Conservation (phyloP, 2,888 invertebrate species). For the Arge pagana region DNA sequence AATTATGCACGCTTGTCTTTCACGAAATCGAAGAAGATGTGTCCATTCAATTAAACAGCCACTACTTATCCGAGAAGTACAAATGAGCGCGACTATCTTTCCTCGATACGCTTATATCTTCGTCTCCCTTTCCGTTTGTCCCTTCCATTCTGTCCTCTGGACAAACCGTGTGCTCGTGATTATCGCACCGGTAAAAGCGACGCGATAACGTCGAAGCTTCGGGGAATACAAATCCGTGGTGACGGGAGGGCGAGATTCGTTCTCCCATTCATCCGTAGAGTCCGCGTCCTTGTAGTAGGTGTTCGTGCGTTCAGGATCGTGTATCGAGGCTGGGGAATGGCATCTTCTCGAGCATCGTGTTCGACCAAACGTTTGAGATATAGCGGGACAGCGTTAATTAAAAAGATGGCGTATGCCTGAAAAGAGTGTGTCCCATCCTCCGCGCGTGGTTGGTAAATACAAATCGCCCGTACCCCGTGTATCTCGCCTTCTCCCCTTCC, state of each 20-base stretch:
- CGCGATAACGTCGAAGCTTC: slow-evolving; percentile 3
- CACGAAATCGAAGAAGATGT: no score
- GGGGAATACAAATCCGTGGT: neutral
- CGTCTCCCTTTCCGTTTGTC: slow-evolving; percentile 4
- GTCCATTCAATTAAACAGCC: slow-evolving; percentile 5
- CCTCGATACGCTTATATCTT: neutral
- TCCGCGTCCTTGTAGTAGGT: neutral
- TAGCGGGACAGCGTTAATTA: neutral
- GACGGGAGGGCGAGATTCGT: slow-evolving; percentile 2
- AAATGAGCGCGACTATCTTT: neutral
- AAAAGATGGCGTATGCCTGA: no score
- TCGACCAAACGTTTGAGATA: slow-evolving; percentile 14
- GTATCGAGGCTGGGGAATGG: no score
- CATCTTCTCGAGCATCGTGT: slow-evolving; percentile 2
- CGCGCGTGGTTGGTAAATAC: neutral
- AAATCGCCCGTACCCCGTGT: no score
- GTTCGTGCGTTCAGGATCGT: neutral
- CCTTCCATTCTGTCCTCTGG: no score
- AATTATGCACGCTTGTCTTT: no score
- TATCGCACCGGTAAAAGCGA: slow-evolving; percentile 10
- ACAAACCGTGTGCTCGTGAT: neutral
- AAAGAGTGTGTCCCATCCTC: no score
- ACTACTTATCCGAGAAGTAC: neutral
- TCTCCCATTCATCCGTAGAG: neutral
- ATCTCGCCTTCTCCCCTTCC: no score